These are phyloP conservation scores for Mohoua ochrocephala DNA, from an alignment of 2,113 vertebrate species.

Conservation along the genomic window DNA sequence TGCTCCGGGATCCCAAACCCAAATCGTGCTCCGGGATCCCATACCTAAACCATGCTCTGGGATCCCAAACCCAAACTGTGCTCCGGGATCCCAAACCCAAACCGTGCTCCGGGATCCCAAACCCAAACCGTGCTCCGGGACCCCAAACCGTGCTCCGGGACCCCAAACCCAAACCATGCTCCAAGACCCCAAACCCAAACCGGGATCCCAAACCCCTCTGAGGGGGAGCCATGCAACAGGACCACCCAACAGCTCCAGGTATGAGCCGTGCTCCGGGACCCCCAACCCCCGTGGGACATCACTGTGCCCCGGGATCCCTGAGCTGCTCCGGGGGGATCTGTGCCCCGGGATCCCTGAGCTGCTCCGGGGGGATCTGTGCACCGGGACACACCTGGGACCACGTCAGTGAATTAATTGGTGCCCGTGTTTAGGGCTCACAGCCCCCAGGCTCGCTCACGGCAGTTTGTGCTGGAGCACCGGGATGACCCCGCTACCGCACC, in stretches of 20 bases:
- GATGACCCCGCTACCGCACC: background rate
- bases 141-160: no score
- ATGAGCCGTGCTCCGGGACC: accelerated
- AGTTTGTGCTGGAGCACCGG: background rate
- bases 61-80: no score
- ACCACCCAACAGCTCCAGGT: background rate
- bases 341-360: background rate
- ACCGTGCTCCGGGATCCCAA: no score
- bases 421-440: background rate
- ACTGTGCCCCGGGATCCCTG: background rate
- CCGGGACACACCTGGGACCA: background rate
- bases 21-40: no score
- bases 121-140: no score
- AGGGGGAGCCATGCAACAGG: accelerated
- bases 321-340: background rate
- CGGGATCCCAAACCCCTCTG: background rate
- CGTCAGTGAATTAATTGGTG: accelerated
- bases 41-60: no score
- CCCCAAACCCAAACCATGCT: no score
- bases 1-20: no score
- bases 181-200: no score
- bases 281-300: background rate
- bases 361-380: background rate
- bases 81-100: no score
- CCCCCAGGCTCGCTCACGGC: background rate